Conservation (phyloP, 1,140 invertebrate genomes). For the Drosophila jambulina region DNA sequence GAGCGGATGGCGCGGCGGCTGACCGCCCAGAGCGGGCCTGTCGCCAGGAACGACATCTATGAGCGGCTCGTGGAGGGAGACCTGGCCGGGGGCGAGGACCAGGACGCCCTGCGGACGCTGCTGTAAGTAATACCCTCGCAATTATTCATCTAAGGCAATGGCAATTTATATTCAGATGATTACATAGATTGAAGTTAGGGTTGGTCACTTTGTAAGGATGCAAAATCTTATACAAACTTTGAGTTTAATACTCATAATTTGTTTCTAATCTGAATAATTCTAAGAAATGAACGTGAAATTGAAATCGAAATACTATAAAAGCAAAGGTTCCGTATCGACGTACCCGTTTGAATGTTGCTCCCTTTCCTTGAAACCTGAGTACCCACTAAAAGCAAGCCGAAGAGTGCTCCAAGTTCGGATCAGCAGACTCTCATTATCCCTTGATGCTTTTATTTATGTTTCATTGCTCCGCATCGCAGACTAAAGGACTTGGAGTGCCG, state of each 20-base stretch:
- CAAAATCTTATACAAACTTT: not conserved
- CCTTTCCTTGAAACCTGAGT: constrained; percentile 3
- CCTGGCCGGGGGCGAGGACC: constrained; percentile 62
- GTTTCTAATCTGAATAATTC: not conserved
- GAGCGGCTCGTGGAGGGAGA: constrained; percentile 53
- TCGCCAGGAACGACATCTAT: constrained; percentile 53
- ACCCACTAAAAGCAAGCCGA: constrained; percentile 16
- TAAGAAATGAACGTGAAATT: not conserved
- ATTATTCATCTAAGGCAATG: constrained; percentile 27
- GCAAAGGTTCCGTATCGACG: not conserved
- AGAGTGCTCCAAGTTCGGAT: constrained; percentile 33
- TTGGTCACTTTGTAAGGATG: not conserved
- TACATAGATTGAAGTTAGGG: not conserved
- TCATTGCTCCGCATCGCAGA: constrained; percentile 51
- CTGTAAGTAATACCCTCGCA: constrained; percentile 58
- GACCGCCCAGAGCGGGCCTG: constrained; percentile 37
- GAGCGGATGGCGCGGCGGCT: constrained; percentile 60
- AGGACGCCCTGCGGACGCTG: constrained; percentile 56
- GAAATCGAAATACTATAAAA: not conserved
- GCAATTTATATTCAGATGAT: constrained; percentile 31
- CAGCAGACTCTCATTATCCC: constrained; percentile 36
- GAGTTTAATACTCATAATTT: not conserved
- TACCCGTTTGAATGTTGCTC: constrained; percentile 7
- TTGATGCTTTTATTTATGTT: constrained; percentile 59
- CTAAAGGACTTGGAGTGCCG: constrained; percentile 69